phyloP scores from a whole-genome alignment of 2,888 invertebrate species.

The Enoplolaimus lenunculus region DNA sequence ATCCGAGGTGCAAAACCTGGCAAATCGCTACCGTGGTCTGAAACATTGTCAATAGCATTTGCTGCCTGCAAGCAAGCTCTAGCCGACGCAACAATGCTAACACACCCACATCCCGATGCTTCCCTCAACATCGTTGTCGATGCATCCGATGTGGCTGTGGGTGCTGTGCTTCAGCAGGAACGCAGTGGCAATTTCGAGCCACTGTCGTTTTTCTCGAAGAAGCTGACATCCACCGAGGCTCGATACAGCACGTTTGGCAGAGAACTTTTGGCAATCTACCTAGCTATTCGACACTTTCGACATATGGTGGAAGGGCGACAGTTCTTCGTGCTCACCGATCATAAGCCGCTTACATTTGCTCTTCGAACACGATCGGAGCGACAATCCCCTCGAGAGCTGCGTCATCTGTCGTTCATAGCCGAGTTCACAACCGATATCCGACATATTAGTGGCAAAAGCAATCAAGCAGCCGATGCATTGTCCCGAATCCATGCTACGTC shows the following conservation, averaged over 20 bases:
- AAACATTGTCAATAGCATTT: background rate
- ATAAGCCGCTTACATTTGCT: conserved; percentile 3
- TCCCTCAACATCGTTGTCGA: background rate
- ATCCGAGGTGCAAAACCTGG: background rate
- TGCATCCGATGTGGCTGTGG: background rate
- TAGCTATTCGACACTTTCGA: background rate
- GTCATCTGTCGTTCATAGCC: too few species aligned
- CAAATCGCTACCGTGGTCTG: background rate
- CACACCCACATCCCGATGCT: background rate
- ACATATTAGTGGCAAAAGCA: too few species aligned
- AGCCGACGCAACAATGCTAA: background rate
- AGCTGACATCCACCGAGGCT: conserved; percentile 4
- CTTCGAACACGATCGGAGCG: too few species aligned
- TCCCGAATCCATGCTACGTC: too few species aligned
- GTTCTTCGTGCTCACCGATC: background rate
- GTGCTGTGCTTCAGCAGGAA: background rate
- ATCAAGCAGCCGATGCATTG: too few species aligned
- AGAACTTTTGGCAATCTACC: conserved; percentile 11
- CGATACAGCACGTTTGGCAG: conserved; percentile 11
- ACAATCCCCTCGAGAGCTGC: too few species aligned
- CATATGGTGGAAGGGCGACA: conserved; percentile 12
- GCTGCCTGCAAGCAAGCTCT: background rate
- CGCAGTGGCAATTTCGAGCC: background rate
- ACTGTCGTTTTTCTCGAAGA: conserved; percentile 8
- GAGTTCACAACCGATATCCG: too few species aligned